Percentiles rank a stretch among this genome's conserved stretches.
Evolutionary conservation across 1,140 invertebrate genomes (phyloP).

Genomic region (Stratiolaelaps scimitus): DNA sequence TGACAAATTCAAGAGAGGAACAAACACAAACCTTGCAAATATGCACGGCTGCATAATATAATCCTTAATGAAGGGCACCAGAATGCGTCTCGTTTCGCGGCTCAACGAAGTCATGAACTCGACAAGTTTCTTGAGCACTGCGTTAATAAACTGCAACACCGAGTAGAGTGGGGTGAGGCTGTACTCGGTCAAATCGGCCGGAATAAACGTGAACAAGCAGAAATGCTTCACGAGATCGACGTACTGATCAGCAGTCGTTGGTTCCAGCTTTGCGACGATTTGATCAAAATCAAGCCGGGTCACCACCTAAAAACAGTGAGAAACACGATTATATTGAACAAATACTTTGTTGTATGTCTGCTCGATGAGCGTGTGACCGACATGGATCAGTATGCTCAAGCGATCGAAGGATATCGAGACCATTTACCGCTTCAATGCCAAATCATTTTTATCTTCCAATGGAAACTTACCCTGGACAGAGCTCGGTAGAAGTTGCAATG

Average conservation of each 20-base stretch:
- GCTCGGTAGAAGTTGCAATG: conserved; percentile 4
- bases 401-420: too few relatives aligned
- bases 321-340: too few relatives aligned
- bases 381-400: too few relatives aligned
- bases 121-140: conserved; percentile 1
- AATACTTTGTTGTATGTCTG: too few relatives aligned
- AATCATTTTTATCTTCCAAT: not conserved
- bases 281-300: not conserved
- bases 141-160: not conserved
- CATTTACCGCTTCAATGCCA: too few relatives aligned
- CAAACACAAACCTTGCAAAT: too few relatives aligned
- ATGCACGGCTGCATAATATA: not conserved
- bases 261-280: not conserved
- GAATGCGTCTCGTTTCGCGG: not conserved
- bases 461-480: not conserved
- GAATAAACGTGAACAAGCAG: conserved; percentile 11
- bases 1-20: too few relatives aligned
- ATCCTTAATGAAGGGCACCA: conserved; percentile 20
- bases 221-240: conserved; percentile 5
- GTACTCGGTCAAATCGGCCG: not conserved
- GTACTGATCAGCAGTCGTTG: not conserved
- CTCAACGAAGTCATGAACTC: not conserved
- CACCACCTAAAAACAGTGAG: not conserved
- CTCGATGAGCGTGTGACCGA: too few relatives aligned
- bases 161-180: not conserved